Evolutionary conservation across 2,797 vertebrate species (phyloP).

Genomic region (Eutrigla gurnardus): DNA sequence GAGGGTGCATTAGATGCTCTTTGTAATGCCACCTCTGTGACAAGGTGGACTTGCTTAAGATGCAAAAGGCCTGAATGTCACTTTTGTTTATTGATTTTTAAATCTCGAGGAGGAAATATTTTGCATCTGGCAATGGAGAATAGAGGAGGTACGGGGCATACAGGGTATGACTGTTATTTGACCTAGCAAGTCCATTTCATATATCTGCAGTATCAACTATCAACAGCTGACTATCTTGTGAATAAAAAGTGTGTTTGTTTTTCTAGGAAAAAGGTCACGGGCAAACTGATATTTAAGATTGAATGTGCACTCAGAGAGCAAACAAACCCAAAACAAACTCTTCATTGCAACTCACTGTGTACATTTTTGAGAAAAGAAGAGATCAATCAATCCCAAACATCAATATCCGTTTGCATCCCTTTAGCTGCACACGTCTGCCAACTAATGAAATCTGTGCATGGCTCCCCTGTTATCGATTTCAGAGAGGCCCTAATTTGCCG

Average conservation of each 20-base stretch:
- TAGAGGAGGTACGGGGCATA: neutral
- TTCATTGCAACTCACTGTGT: constrained; percentile 74
- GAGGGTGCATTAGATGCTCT: constrained; percentile 57
- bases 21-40: constrained; percentile 55
- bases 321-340: constrained; percentile 76
- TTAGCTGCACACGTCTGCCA: constrained; percentile 83
- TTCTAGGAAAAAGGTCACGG: constrained; percentile 64
- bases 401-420: constrained; percentile 90
- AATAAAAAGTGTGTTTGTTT: constrained; percentile 65
- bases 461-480: constrained; percentile 85
- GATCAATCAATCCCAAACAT: constrained; percentile 90
- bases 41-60: constrained; percentile 63
- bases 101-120: constrained; percentile 64
- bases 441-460: constrained; percentile 89
- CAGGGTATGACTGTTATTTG: constrained; percentile 52
- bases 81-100: constrained; percentile 80
- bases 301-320: constrained; percentile 59
- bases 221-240: constrained; percentile 59
- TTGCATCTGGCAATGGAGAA: constrained; percentile 31
- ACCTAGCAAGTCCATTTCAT: constrained; percentile 60
- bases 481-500: constrained; percentile 85
- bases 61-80: constrained; percentile 75
- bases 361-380: constrained; percentile 86
- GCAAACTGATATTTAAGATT: constrained; percentile 69
- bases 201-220: constrained; percentile 44